These are phyloP conservation scores for Athalia cordata DNA, from an alignment of 2,888 invertebrate genomes.

Conservation along the genomic window DNA sequence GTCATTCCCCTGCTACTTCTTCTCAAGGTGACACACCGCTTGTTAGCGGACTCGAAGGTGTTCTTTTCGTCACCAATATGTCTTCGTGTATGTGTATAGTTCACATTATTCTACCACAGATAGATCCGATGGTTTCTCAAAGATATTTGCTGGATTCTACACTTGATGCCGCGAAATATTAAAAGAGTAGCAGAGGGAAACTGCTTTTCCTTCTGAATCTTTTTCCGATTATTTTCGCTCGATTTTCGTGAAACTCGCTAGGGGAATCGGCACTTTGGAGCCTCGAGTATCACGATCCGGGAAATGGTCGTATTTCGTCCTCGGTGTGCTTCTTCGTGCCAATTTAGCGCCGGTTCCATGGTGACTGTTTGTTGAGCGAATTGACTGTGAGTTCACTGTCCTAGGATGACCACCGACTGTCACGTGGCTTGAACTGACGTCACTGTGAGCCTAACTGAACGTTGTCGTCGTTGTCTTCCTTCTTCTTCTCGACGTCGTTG, in stretches of 20 bases:
- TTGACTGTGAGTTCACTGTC: slow-evolving; percentile 46
- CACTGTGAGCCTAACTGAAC: slow-evolving; percentile 9
- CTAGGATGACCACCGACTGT: slow-evolving; percentile 40
- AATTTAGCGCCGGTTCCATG: slow-evolving; percentile 8
- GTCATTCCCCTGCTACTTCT: not conserved
- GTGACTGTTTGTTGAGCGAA: not conserved
- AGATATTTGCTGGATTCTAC: too few species aligned
- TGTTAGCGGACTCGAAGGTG: not conserved
- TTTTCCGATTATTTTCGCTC: too few species aligned
- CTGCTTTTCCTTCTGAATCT: too few species aligned
- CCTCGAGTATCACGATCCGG: not conserved
- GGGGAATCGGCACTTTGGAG: slow-evolving; percentile 1
- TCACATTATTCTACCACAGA: not conserved
- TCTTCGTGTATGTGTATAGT: not conserved
- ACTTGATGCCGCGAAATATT: too few species aligned
- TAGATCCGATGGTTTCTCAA: too few species aligned
- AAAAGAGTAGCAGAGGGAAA: too few species aligned
- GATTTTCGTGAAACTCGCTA: too few species aligned
- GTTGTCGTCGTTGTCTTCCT: not conserved
- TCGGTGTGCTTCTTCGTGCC: slow-evolving; percentile 6
- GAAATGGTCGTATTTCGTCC: not conserved
- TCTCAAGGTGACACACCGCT: not conserved
- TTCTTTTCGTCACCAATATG: not conserved
- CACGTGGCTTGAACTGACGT: slow-evolving; percentile 32
- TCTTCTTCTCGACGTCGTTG: not conserved